Conservation (phyloP, 2,797 vertebrate genomes). For the Syndactyla subalaris region DNA sequence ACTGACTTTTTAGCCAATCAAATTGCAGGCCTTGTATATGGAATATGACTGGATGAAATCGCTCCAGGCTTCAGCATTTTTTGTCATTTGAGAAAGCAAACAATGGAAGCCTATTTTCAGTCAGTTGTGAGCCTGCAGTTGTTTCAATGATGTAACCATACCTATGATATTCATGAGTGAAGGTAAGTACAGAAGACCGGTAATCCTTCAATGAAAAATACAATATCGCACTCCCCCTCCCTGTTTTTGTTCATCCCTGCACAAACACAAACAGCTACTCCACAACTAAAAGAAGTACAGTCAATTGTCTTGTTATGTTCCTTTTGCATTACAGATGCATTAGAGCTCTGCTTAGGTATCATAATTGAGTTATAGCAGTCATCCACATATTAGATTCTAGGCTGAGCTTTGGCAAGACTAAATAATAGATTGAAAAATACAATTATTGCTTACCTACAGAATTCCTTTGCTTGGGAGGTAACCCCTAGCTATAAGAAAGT, state of each 20-base stretch:
- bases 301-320: constrained; percentile 25
- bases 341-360: constrained; percentile 55
- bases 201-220: constrained; percentile 27
- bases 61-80: constrained; percentile 5
- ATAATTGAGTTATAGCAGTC: constrained; percentile 87
- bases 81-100: constrained; percentile 21
- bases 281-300: not conserved
- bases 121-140: constrained; percentile 1
- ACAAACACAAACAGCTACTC: not conserved
- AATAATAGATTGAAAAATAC: constrained; percentile 92
- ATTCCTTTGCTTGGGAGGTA: constrained; percentile 90
- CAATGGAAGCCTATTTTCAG: constrained; percentile 27
- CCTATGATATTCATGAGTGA: constrained; percentile 32
- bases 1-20: not conserved
- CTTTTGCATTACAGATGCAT: constrained; percentile 64
- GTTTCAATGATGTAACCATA: not conserved
- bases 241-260: not conserved
- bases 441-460: constrained; percentile 92
- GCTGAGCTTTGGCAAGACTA: constrained; percentile 81
- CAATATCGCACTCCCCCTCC: not conserved
- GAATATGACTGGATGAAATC: not conserved
- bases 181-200: constrained; percentile 14
- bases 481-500: constrained; percentile 95
- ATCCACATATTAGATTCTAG: constrained; percentile 80
- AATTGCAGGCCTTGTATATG: not conserved